Conservation (phyloP, 2,113 vertebrate species). For the Egretta garzetta region DNA sequence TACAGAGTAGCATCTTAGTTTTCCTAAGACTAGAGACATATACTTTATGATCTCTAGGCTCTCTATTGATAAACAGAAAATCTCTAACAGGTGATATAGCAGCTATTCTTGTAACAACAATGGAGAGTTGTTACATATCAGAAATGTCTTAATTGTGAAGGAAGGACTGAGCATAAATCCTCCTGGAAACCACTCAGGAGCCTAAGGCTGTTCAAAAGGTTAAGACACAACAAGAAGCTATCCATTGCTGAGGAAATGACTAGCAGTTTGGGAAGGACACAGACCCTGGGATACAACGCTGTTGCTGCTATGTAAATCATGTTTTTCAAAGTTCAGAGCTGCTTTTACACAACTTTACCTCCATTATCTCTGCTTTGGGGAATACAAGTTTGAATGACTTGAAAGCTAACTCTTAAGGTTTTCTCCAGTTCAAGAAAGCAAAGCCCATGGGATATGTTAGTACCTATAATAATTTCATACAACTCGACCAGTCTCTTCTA, state of each 20-base stretch:
- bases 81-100: constrained; percentile 55
- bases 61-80: constrained; percentile 27
- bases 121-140: constrained; percentile 27
- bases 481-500: not conserved
- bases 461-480: not conserved
- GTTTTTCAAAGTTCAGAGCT: not conserved
- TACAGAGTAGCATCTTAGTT: not conserved
- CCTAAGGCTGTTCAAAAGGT: not conserved
- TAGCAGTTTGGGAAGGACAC: not conserved
- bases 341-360: not conserved
- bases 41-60: not conserved
- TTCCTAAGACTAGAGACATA: not conserved
- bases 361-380: not conserved
- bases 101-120: constrained; percentile 59
- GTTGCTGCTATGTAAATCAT: not conserved
- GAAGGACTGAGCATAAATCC: constrained; percentile 70
- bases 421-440: not conserved
- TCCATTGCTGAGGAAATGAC: not conserved
- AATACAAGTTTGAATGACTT: not conserved
- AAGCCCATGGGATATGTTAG: not conserved
- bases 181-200: not conserved
- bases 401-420: not conserved
- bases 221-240: constrained; percentile 27
- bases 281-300: not conserved
- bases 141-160: constrained; percentile 57